Conservation (phyloP, 1,140 invertebrate species). For the Hyposmocoma kahamanoa region DNA sequence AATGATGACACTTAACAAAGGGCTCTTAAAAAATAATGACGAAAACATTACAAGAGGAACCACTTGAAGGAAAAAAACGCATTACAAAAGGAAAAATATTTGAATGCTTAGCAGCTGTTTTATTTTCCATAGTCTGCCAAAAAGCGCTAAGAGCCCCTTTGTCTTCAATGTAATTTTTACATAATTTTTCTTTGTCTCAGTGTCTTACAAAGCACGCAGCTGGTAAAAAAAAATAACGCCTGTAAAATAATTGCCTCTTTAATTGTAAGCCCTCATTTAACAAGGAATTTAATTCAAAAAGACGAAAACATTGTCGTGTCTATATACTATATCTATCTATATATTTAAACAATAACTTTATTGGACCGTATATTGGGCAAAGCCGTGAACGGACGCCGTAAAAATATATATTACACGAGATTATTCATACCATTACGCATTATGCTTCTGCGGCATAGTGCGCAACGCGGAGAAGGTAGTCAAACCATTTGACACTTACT, state of each 20-base stretch:
- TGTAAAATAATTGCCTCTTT: conserved; percentile 51
- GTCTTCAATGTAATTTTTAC: conserved; percentile 40
- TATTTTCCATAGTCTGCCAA: conserved; percentile 32
- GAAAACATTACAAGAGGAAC: conserved; percentile 10
- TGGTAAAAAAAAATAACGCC: conserved; percentile 54
- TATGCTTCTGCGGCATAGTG: not conserved
- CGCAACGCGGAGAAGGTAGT: not conserved
- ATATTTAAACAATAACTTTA: too few species aligned
- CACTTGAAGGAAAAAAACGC: conserved; percentile 20
- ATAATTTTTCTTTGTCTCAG: conserved; percentile 50
- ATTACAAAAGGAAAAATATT: conserved; percentile 42
- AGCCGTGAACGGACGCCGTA: not conserved
- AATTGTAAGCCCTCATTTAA: conserved; percentile 55
- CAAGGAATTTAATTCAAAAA: conserved; percentile 30
- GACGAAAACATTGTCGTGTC: conserved; percentile 26
- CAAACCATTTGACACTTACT: too few species aligned
- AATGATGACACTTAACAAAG: not conserved
- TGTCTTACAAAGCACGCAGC: conserved; percentile 26
- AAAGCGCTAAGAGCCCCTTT: conserved; percentile 48
- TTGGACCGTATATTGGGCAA: too few species aligned
- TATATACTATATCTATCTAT: conserved; percentile 37
- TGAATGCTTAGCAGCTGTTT: conserved; percentile 37
- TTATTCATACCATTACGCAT: not conserved
- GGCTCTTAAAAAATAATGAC: conserved; percentile 13
- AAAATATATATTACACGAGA: not conserved